Evolutionary conservation across 2,888 invertebrate species (phyloP), one percentile per base, ranked within the genome.

Genomic region (Drosophila paramelanica): DNA sequence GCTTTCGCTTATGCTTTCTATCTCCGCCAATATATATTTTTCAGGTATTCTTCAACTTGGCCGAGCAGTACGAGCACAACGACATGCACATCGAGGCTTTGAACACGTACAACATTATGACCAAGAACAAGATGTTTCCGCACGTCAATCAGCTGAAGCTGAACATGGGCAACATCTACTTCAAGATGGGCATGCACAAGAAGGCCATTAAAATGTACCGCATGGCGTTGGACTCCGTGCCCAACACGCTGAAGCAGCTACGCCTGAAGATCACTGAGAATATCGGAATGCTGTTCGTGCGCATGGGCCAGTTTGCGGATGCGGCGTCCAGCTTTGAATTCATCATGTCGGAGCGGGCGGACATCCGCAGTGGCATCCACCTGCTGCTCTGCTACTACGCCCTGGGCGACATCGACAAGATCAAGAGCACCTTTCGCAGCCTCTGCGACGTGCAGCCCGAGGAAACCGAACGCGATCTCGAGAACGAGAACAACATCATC

Each of bases 121-220:
- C 97, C 6, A 96, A 97, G 88, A 99, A 99, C 91, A 96, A 97
- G 91, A 95, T 98, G 94, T 98, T 99, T 91, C 96, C 96, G 49
- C 98, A 98, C 91, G 97, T 98, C 41, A 97, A 98, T 88, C 95
- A 98, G 70, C 93, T 99, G 8, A 98, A 98, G 94, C 96, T 99
- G 0, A 99, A 99, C 92, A 99, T 99, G 96, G 99, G 99, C 1
- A 99, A 99, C 91, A 98, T 99, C 87, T 98, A 98, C 92, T 97
- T 97, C 89, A 97, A 97, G 93, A 97, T 98, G 94, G 98, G 97
- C 77, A 95, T 97, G 88, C 98, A 96, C 90, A 96, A 96, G 13
- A 98, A 98, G 93, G 99, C 99, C 0, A 95, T 99, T 64, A 99
- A 99, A 93, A 96, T 98, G 94, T 99, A 98, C 91, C 95, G 99